Evolutionary conservation across 1,140 invertebrate genomes (phyloP).

Genomic region (Wiebesia pumilae): DNA sequence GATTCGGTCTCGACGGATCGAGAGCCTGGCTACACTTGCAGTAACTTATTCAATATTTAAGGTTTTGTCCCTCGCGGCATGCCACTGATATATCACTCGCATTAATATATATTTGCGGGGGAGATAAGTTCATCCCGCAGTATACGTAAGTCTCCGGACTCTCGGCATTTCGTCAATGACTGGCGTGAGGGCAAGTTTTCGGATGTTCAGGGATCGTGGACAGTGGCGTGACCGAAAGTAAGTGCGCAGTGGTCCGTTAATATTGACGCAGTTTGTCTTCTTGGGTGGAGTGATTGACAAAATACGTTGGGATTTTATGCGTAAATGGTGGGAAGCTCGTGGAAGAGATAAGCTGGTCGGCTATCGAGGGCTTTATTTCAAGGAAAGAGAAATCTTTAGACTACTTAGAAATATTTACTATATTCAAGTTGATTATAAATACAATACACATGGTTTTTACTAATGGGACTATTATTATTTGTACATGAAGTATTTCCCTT

Average conservation of each 20-base stretch:
- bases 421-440: not conserved
- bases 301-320: constrained; percentile 27
- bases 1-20: constrained; percentile 71
- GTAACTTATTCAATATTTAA: constrained; percentile 76
- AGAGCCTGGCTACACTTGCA: constrained; percentile 54
- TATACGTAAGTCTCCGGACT: not conserved
- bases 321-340: not conserved
- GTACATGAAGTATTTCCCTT: not conserved
- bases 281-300: constrained; percentile 34
- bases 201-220: not conserved
- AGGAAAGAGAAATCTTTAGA: not conserved
- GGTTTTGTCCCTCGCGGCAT: constrained; percentile 74
- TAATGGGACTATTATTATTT: not conserved
- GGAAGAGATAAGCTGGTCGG: not conserved
- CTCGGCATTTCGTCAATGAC: not conserved
- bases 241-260: not conserved
- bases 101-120: constrained; percentile 76
- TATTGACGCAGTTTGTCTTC: constrained; percentile 28
- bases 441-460: not conserved
- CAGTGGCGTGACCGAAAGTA: constrained; percentile 28
- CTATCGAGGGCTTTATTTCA: not conserved
- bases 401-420: not conserved
- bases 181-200: not conserved
- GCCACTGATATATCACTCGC: constrained; percentile 73
- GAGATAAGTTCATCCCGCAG: constrained; percentile 67